Percentiles rank a stretch among this genome's conserved stretches.
Conservation (phyloP, 1,140 invertebrate genomes). For the Polypedilum vanderplanki region DNA sequence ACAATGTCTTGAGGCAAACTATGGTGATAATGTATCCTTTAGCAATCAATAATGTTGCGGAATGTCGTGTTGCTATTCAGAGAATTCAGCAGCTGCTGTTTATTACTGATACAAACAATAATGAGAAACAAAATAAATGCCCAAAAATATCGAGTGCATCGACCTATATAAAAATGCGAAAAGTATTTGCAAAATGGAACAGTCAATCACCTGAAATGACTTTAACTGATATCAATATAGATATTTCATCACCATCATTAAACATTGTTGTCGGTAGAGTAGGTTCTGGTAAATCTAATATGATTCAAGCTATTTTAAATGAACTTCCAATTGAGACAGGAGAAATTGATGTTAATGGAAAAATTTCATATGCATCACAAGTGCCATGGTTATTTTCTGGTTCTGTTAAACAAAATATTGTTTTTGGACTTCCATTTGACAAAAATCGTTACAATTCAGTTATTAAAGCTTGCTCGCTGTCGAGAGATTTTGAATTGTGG, state of each 20-base stretch:
- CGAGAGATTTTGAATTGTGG: conserved; percentile 61
- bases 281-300: conserved; percentile 55
- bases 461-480: conserved; percentile 52
- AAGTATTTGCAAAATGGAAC: conserved; percentile 27
- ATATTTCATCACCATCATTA: conserved; percentile 46
- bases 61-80: conserved; percentile 48
- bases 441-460: conserved; percentile 58
- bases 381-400: conserved; percentile 70
- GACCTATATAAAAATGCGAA: background rate
- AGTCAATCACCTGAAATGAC: conserved; percentile 24
- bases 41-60: conserved; percentile 38
- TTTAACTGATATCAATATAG: conserved; percentile 48
- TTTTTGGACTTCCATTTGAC: conserved; percentile 65
- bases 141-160: too few species aligned
- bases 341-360: conserved; percentile 52
- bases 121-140: conserved; percentile 36
- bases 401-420: conserved; percentile 64
- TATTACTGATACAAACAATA: conserved; percentile 39
- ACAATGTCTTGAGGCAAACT: conserved; percentile 48
- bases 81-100: conserved; percentile 44
- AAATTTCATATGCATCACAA: conserved; percentile 65
- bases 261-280: conserved; percentile 57
- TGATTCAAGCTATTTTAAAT: conserved; percentile 56
- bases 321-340: conserved; percentile 60
- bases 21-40: conserved; percentile 45